phyloP scores from a whole-genome alignment of 1,140 invertebrate species.

The Battus philenor region DNA sequence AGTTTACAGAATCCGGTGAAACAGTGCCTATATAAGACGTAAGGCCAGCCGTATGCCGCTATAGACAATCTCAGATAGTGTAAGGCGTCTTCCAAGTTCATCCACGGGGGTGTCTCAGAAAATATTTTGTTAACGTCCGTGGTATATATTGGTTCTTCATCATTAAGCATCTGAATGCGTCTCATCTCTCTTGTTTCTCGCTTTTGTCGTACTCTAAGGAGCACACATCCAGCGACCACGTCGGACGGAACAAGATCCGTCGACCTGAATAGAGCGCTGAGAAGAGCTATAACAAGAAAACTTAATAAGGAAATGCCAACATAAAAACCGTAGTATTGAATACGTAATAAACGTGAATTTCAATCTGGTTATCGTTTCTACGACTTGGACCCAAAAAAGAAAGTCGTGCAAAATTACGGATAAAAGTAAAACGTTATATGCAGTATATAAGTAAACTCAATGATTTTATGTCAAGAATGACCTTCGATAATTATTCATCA shows the following conservation, averaged over 20 bases:
- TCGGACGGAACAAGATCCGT: slow-evolving; percentile 93
- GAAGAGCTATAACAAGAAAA: slow-evolving; percentile 76
- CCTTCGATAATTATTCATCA: no score
- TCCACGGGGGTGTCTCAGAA: slow-evolving; percentile 82
- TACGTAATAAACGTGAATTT: no score
- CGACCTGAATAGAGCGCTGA: slow-evolving; percentile 86
- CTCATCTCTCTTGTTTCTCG: slow-evolving; percentile 82
- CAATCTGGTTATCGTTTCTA: no score
- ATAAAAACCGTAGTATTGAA: no score
- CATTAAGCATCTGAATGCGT: slow-evolving; percentile 81
- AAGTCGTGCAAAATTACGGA: no score
- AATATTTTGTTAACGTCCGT: slow-evolving; percentile 80
- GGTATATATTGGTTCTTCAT: slow-evolving; percentile 81
- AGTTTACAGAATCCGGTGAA: slow-evolving; percentile 86
- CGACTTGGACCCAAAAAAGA: no score
- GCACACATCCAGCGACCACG: slow-evolving; percentile 89
- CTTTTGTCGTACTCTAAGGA: slow-evolving; percentile 86
- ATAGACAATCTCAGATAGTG: slow-evolving; percentile 88
- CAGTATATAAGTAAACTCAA: no score
- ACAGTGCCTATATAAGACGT: slow-evolving; percentile 86
- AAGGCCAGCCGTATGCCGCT: slow-evolving; percentile 94
- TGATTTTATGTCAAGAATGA: no score
- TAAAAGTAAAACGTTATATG: no score
- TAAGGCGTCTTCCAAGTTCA: slow-evolving; percentile 84
- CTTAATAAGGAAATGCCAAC: no score